A percentile compares a stretch with the other conserved stretches of the same genome.
These are phyloP conservation scores for Anguilla marmorata DNA, from an alignment of 2,797 vertebrate species.

Conservation along the genomic window DNA sequence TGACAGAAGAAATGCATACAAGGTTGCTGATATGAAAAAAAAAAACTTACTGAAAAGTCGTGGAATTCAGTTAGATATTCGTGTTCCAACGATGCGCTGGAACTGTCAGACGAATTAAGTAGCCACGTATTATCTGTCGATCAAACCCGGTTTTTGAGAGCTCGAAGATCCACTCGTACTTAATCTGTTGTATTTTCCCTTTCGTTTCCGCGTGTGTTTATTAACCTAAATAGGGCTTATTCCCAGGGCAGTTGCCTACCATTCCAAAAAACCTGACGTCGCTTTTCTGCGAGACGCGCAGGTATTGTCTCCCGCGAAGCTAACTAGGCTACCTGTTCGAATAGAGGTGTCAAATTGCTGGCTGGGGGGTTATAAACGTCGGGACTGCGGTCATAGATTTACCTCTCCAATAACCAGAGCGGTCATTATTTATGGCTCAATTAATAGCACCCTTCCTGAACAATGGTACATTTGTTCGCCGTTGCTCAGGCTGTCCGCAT, in stretches of 20 bases:
- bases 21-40: background rate
- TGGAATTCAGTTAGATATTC: background rate
- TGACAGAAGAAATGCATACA: background rate
- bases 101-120: background rate
- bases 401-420: background rate
- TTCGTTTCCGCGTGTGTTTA: background rate
- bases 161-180: background rate
- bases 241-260: background rate
- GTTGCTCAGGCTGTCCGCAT: background rate
- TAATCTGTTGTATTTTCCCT: background rate
- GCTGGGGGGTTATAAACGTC: background rate
- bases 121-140: background rate
- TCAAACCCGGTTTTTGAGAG: background rate
- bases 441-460: background rate
- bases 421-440: constrained; percentile 9
- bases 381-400: background rate
- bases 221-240: background rate
- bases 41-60: background rate
- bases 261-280: background rate
- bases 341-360: background rate
- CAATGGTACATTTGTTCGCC: background rate
- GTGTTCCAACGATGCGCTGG: background rate
- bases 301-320: background rate
- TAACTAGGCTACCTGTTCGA: background rate
- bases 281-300: background rate